Conservation (phyloP, 2,888 invertebrate genomes). For the Pristionchus arcanus region DNA sequence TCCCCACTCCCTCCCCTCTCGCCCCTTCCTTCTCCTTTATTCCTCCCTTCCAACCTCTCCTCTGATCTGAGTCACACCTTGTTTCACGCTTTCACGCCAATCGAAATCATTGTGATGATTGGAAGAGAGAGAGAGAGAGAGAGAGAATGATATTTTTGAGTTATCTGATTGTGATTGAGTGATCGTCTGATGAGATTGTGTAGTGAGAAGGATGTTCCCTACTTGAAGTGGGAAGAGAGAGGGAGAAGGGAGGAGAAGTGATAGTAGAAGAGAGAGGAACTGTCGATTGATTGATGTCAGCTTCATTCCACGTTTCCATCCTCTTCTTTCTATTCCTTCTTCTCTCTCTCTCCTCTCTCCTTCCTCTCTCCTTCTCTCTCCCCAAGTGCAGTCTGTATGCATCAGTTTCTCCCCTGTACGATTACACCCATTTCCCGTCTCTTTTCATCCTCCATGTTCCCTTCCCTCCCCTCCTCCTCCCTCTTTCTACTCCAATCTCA, state of each 20-base stretch:
- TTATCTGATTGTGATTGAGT: too few relatives aligned
- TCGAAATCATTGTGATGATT: constrained; percentile 14
- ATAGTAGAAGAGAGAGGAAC: neutral
- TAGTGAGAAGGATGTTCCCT: neutral
- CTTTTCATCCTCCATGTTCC: constrained; percentile 15
- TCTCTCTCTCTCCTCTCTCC: neutral
- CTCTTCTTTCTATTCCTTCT: neutral
- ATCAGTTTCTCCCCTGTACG: neutral
- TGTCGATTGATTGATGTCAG: constrained; percentile 20
- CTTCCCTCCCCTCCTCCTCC: neutral
- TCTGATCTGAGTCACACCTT: neutral
- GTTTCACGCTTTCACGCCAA: neutral
- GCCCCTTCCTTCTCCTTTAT: neutral
- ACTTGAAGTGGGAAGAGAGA: neutral
- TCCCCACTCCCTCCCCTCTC: neutral
- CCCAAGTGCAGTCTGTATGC: constrained; percentile 11
- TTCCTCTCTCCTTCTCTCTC: neutral
- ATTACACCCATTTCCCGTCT: constrained; percentile 23
- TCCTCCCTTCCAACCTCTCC: neutral
- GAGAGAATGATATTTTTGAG: too few relatives aligned
- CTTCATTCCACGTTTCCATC: constrained; percentile 18
- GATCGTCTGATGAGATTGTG: too few relatives aligned
- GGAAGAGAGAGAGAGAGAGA: neutral
- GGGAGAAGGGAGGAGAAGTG: neutral
- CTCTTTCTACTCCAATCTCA: neutral